phyloP scores from a whole-genome alignment of 2,113 vertebrate species.

The Ascaphus truei region DNA sequence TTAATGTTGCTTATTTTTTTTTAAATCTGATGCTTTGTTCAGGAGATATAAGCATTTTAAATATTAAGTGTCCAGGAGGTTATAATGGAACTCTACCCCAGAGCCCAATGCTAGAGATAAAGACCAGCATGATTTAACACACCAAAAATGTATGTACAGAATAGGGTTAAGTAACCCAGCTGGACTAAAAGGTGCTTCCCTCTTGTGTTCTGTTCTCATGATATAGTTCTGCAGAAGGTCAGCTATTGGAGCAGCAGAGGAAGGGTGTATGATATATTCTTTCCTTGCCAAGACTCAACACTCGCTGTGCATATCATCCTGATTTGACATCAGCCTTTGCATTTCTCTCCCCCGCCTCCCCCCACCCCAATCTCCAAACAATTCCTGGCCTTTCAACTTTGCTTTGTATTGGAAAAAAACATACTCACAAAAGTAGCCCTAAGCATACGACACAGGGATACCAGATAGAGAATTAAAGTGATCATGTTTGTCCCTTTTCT shows the following conservation, averaged over 20 bases:
- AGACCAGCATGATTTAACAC: too few relatives aligned
- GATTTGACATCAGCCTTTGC: neutral
- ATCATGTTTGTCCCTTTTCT: too few relatives aligned
- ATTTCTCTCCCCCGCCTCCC: neutral
- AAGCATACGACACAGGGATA: too few relatives aligned
- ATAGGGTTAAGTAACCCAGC: too few relatives aligned
- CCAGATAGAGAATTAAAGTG: too few relatives aligned
- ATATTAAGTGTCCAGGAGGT: neutral
- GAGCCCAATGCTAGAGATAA: too few relatives aligned
- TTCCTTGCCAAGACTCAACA: constrained; percentile 26
- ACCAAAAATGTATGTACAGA: neutral
- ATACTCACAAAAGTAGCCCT: too few relatives aligned
- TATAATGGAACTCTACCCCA: too few relatives aligned
- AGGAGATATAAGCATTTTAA: neutral
- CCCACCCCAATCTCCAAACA: neutral
- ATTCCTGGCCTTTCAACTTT: neutral
- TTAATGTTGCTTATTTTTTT: neutral
- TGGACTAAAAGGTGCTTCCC: constrained; percentile 29
- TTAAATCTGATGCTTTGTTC: neutral
- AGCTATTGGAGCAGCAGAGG: constrained; percentile 14
- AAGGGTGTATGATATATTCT: constrained; percentile 26
- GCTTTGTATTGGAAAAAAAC: neutral
- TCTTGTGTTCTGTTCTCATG: constrained; percentile 13
- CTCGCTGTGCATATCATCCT: neutral
- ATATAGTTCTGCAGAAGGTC: constrained; percentile 16